These are phyloP conservation scores for Acheta domesticus DNA, from an alignment of 2,888 invertebrate species.

Conservation along the genomic window DNA sequence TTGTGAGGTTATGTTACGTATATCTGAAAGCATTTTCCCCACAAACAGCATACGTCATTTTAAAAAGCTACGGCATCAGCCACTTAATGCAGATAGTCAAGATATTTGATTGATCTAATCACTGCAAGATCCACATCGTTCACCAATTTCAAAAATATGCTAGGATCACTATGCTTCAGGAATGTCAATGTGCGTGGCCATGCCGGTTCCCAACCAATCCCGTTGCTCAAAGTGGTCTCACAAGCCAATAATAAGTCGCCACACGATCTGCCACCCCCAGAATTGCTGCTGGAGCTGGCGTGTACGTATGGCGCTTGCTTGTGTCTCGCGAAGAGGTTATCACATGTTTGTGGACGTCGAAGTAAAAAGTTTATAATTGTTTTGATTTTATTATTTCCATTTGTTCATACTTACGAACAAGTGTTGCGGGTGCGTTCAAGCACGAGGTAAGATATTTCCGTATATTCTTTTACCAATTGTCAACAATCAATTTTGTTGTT, in stretches of 20 bases:
- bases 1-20: too few relatives aligned
- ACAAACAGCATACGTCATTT: too few relatives aligned
- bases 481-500: too few relatives aligned
- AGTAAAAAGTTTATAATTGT: neutral
- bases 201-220: constrained; percentile 30
- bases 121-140: too few relatives aligned
- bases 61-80: too few relatives aligned
- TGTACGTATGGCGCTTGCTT: neutral
- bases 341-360: neutral
- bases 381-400: neutral
- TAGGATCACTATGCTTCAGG: neutral
- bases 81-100: too few relatives aligned
- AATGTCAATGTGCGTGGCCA: neutral
- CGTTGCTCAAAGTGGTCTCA: constrained; percentile 18
- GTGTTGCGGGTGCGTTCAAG: too few relatives aligned
- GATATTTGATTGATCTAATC: too few relatives aligned
- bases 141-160: constrained; percentile 1
- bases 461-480: too few relatives aligned
- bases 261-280: constrained; percentile 27
- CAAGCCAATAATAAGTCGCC: constrained; percentile 32
- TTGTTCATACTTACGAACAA: too few relatives aligned
- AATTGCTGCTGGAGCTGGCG: constrained; percentile 12
- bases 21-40: too few relatives aligned
- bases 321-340: neutral
- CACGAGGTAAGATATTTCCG: too few relatives aligned